Percentiles rank a stretch among this genome's conserved stretches.
Evolutionary conservation across 53 echinoderm and acorn worm species (phyloP).

Genomic region (Actinopyga echinites): DNA sequence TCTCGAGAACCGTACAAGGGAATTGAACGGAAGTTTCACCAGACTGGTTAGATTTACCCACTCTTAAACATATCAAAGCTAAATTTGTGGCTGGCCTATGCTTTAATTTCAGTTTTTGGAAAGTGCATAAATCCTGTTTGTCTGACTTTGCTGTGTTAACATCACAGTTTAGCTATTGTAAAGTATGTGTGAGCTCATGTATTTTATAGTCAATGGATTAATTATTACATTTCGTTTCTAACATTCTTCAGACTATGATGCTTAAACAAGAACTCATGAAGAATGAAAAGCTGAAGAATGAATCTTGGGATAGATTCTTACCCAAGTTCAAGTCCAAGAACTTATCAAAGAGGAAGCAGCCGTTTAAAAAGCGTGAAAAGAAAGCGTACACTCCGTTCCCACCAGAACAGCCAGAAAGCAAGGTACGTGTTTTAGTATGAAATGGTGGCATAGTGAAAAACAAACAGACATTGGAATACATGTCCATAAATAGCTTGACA

Average conservation of each 20-base stretch:
- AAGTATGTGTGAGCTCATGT: background rate
- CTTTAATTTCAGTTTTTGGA: no score
- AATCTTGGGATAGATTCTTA: conserved; percentile 97
- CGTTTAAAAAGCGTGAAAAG: conserved; percentile 84
- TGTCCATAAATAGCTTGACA: no score
- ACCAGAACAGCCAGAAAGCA: conserved; percentile 83
- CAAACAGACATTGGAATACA: background rate
- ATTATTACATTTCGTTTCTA: background rate
- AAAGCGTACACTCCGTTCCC: conserved; percentile 97
- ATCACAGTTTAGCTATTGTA: no score
- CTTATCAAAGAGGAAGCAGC: conserved; percentile 80
- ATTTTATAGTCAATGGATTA: background rate
- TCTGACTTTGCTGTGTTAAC: no score
- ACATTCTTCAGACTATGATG: conserved; percentile 83
- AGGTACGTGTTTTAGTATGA: conserved; percentile 27
- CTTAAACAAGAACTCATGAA: conserved; percentile 96
- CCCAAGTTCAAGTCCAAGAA: conserved; percentile 93
- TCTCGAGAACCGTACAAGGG: no score
- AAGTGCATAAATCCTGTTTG: no score
- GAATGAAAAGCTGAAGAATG: conserved; percentile 83
- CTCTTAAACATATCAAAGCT: no score
- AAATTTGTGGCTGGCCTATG: no score
- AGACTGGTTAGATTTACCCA: no score
- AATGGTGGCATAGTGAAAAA: background rate
- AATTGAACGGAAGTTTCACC: no score